A percentile compares a stretch with the other conserved stretches of the same genome.
These are phyloP conservation scores for Asteroscopus sphinx DNA, from an alignment of 2,888 invertebrate genomes.

Conservation along the genomic window DNA sequence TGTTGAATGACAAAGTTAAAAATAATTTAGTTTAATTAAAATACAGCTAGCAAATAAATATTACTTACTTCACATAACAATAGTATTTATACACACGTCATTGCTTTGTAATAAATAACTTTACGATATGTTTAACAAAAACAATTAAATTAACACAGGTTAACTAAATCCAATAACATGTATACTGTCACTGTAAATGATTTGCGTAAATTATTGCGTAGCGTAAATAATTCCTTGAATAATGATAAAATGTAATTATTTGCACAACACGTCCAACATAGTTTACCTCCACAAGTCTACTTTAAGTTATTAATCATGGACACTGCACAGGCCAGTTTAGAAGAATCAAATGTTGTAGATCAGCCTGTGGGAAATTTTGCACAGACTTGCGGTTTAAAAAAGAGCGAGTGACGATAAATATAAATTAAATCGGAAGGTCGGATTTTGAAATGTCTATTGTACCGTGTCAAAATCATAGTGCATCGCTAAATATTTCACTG, in stretches of 20 bases:
- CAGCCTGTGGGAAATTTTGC: neutral
- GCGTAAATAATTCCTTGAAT: too few species aligned
- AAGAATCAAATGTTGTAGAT: neutral
- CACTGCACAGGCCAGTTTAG: neutral
- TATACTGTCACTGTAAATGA: conserved; percentile 10
- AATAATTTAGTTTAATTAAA: too few species aligned
- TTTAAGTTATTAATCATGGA: neutral
- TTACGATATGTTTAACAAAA: neutral
- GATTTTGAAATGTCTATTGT: conserved; percentile 22
- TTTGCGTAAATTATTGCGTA: conserved; percentile 14
- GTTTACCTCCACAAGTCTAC: neutral
- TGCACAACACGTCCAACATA: neutral
- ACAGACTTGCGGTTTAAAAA: conserved; percentile 1
- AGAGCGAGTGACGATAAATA: conserved; percentile 3
- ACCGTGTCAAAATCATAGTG: conserved; percentile 13
- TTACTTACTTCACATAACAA: too few species aligned
- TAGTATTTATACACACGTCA: conserved; percentile 2
- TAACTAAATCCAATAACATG: conserved; percentile 6
- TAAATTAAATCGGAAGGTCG: conserved; percentile 15
- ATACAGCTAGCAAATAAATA: too few species aligned
- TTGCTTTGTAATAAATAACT: conserved; percentile 2
- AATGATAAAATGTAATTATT: conserved; percentile 6
- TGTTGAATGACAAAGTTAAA: too few species aligned
- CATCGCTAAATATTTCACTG: conserved; percentile 11
- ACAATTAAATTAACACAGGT: conserved; percentile 2